Evolutionary conservation across 2,797 vertebrate genomes (phyloP), one percentile per base, ranked within the genome.

Genomic region (Uromys caudimaculatus): DNA sequence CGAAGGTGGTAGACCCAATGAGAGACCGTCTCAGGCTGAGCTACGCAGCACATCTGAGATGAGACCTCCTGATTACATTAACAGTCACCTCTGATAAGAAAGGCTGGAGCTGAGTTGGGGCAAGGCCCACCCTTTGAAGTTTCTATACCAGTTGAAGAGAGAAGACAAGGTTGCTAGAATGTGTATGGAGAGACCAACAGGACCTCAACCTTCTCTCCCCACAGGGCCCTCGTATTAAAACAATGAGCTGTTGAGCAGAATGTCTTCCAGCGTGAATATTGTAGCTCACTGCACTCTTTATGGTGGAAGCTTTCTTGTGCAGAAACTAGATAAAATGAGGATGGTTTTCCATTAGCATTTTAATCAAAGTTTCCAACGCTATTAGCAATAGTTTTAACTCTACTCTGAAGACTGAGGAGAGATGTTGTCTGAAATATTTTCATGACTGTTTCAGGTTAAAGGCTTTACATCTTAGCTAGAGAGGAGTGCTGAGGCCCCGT

Each of bases 341-440:
- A 91, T 90, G 85, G 88, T 77, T 97, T 96, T 93, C 96, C 58
- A 95, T 97, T 97, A 96, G 93, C 83, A 94, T 87, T 78, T 85
- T 94, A 97, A 97, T 94, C 96, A 97, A 97, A 96, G 85, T 96
- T 95, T 96, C 92, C 95, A 93, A 92, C 89, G 85, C 87, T 82
- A 71, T 93, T 95, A 96, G 79, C 84, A 93, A 85, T 89, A 84
- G 64, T 90, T 93, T 97, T 93, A 94, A 96, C 71, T 91, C 94
- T 85, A 71, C 67, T 86, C 77, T 96, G 67, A 96, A 93, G 87
- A 93, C 90, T 95, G 83, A 97, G 91, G 75, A 91, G 73, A 96
- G 69, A 87, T 86, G 86, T 94, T 91, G 96, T 94, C 91, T 88
- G 87, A 95, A 95, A 89, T 87, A 64, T 44, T 96, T 89, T 58